These are phyloP conservation scores for Ptychobarbus kaznakovi DNA, from an alignment of 2,797 vertebrate genomes.

Conservation along the genomic window DNA sequence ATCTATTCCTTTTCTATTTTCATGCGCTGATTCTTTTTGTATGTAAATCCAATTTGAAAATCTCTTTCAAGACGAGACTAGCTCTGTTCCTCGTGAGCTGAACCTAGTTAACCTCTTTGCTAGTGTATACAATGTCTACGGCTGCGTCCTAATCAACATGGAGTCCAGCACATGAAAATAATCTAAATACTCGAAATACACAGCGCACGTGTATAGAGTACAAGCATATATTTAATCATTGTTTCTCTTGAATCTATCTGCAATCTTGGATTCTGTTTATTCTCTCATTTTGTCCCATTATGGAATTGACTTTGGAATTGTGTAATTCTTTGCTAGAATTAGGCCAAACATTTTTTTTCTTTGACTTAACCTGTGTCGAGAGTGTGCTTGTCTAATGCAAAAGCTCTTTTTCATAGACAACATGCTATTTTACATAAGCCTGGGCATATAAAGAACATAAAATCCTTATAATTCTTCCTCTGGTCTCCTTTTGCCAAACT, in stretches of 20 bases:
- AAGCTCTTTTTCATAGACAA: neutral
- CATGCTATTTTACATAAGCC: neutral
- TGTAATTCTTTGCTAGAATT: neutral
- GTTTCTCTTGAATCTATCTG: neutral
- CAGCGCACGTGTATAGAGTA: neutral
- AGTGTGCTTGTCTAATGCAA: neutral
- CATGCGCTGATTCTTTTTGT: slow-evolving; percentile 47
- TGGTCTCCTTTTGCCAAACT: neutral
- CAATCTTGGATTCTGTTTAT: neutral
- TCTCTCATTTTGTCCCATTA: neutral
- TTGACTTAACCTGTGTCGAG: neutral
- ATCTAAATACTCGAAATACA: neutral
- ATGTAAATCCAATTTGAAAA: slow-evolving; percentile 33
- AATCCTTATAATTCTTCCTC: neutral
- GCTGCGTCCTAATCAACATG: neutral
- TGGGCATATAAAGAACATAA: neutral
- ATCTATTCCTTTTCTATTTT: slow-evolving; percentile 37
- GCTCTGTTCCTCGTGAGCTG: neutral
- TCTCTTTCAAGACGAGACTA: neutral
- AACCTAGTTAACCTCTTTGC: neutral
- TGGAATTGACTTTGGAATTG: neutral
- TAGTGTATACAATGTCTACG: neutral
- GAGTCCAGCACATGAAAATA: too few relatives aligned
- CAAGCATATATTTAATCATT: neutral
- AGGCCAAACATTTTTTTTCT: neutral